Conservation (phyloP, 2,888 invertebrate species). For the Lagria hirta region DNA sequence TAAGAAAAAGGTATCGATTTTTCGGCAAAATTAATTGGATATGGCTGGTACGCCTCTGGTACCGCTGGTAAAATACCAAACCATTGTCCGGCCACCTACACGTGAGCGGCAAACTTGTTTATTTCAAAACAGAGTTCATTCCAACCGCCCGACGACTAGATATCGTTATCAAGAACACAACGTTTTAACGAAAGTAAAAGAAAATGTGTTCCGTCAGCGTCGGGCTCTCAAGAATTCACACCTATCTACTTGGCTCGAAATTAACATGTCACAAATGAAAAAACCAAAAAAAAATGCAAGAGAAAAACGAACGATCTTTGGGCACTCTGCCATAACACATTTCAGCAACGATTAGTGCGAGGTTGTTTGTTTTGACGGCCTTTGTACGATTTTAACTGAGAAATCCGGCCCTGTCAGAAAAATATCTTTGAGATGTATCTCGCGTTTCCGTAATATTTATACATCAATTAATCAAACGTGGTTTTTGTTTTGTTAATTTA, state of each 20-base stretch:
- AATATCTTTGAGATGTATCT: too few species aligned
- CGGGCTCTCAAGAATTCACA: slow-evolving; percentile 22
- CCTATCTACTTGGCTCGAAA: slow-evolving; percentile 18
- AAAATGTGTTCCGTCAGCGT: slow-evolving; percentile 22
- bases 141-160: slow-evolving; percentile 23
- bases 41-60: slow-evolving; percentile 9
- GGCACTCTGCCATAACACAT: slow-evolving; percentile 26
- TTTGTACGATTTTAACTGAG: too few species aligned
- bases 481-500: slow-evolving; percentile 32
- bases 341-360: slow-evolving; percentile 25
- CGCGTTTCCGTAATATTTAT: slow-evolving; percentile 32
- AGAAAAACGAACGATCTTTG: slow-evolving; percentile 6
- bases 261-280: slow-evolving; percentile 25
- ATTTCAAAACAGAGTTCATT: slow-evolving; percentile 28
- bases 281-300: slow-evolving; percentile 11
- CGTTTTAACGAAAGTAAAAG: slow-evolving; percentile 25
- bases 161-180: slow-evolving; percentile 29
- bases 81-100: slow-evolving; percentile 29
- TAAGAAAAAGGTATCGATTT: too few species aligned
- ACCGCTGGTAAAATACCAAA: slow-evolving; percentile 25
- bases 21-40: slow-evolving; percentile 14
- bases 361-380: slow-evolving; percentile 24
- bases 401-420: too few species aligned
- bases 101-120: slow-evolving; percentile 29
- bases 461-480: slow-evolving; percentile 33